phyloP scores from a whole-genome alignment of 2,888 invertebrate genomes.

The Ennomos quercinarius region DNA sequence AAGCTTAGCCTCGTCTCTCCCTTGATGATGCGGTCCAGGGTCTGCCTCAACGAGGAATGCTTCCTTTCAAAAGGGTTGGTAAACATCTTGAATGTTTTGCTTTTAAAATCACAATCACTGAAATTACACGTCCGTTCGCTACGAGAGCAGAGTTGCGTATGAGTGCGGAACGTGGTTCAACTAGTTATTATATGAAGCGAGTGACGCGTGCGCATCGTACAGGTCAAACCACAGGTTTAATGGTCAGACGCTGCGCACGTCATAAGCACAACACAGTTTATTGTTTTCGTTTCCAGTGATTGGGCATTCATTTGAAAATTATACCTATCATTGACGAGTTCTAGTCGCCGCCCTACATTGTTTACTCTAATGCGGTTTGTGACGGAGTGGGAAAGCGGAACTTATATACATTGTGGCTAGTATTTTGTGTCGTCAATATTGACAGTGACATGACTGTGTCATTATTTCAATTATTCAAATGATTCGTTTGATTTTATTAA shows the following conservation, averaged over 20 bases:
- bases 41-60: slow-evolving; percentile 88
- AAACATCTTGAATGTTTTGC: slow-evolving; percentile 78
- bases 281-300: slow-evolving; percentile 49
- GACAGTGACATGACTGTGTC: slow-evolving; percentile 7
- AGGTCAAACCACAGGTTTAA: slow-evolving; percentile 58
- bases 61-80: slow-evolving; percentile 90
- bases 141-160: slow-evolving; percentile 48
- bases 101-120: slow-evolving; percentile 34
- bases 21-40: slow-evolving; percentile 86
- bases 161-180: slow-evolving; percentile 48
- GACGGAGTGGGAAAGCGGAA: slow-evolving; percentile 11
- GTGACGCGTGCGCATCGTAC: slow-evolving; percentile 44
- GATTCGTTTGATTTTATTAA: too few species aligned
- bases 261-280: slow-evolving; percentile 43
- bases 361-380: slow-evolving; percentile 9
- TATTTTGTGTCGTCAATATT: slow-evolving; percentile 1
- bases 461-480: too few species aligned
- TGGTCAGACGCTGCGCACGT: slow-evolving; percentile 46
- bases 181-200: slow-evolving; percentile 58
- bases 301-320: slow-evolving; percentile 34
- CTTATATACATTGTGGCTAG: slow-evolving; percentile 2
- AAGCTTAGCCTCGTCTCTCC: slow-evolving; percentile 77
- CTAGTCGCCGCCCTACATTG: slow-evolving; percentile 21
- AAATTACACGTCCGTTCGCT: slow-evolving; percentile 53
- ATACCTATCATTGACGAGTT: slow-evolving; percentile 29